Conservation (phyloP, 2,797 vertebrate species). For the Otolemur crassicaudatus region DNA sequence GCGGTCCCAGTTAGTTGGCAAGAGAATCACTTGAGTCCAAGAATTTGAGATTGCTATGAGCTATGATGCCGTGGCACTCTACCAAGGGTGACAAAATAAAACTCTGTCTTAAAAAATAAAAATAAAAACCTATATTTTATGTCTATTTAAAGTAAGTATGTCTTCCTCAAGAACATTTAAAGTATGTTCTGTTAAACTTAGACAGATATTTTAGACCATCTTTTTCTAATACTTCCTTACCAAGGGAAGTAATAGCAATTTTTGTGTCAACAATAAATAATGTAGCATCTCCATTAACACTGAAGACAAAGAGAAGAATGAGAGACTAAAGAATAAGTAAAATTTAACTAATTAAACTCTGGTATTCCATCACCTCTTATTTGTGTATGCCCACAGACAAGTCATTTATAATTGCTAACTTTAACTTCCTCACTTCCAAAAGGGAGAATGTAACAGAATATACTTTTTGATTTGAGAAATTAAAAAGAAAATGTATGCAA, state of each 20-base stretch:
- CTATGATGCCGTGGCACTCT: too few species aligned
- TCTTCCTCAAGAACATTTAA: neutral
- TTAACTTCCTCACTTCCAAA: neutral
- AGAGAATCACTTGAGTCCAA: too few species aligned
- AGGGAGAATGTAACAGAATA: neutral
- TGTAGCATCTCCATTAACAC: neutral
- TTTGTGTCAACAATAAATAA: neutral
- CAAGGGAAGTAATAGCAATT: neutral
- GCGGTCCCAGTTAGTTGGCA: too few species aligned
- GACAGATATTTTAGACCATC: neutral
- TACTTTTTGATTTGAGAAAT: neutral
- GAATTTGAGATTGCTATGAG: too few species aligned
- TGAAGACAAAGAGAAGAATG: constrained; percentile 1
- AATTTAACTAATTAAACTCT: neutral
- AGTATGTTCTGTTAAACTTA: neutral
- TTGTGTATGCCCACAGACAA: neutral
- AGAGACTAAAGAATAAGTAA: constrained; percentile 28
- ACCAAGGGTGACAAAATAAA: too few species aligned
- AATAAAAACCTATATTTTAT: neutral
- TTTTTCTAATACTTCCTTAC: neutral
- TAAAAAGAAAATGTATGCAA: neutral
- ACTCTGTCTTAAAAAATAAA: too few species aligned
- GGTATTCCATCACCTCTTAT: neutral
- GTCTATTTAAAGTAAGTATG: neutral
- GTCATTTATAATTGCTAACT: neutral